Conservation (phyloP, 2,113 vertebrate species). For the Aramus guarauna region DNA sequence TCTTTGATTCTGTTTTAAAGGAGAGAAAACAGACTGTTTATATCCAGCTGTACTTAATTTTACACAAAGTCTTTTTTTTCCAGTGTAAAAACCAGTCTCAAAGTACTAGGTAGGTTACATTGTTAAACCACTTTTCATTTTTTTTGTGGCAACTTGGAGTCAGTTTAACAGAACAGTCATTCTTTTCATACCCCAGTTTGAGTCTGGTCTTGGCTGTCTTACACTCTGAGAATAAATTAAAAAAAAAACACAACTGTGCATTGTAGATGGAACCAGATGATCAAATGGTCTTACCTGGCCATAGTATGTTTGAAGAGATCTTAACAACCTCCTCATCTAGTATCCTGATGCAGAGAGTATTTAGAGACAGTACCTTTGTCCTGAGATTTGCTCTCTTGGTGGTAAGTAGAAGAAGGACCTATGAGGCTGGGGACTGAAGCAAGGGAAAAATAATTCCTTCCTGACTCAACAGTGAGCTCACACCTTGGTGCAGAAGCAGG, state of each 20-base stretch:
- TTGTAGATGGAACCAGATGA: background rate
- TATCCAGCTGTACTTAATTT: background rate
- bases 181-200: background rate
- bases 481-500: background rate
- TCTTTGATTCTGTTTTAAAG: background rate
- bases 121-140: background rate
- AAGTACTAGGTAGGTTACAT: background rate
- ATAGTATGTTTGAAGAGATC: background rate
- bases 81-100: background rate
- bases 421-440: background rate
- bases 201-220: background rate
- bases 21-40: background rate
- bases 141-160: background rate
- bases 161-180: background rate
- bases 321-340: background rate
- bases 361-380: background rate
- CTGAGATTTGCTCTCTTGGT: background rate
- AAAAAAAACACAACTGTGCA: background rate
- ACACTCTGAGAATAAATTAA: background rate
- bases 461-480: background rate
- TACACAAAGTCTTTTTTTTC: background rate
- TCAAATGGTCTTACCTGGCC: background rate
- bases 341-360: background rate
- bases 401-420: background rate
- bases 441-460: background rate